Evolutionary conservation across 2,888 invertebrate species (phyloP).

Genomic region (Ophion obscuratus): DNA sequence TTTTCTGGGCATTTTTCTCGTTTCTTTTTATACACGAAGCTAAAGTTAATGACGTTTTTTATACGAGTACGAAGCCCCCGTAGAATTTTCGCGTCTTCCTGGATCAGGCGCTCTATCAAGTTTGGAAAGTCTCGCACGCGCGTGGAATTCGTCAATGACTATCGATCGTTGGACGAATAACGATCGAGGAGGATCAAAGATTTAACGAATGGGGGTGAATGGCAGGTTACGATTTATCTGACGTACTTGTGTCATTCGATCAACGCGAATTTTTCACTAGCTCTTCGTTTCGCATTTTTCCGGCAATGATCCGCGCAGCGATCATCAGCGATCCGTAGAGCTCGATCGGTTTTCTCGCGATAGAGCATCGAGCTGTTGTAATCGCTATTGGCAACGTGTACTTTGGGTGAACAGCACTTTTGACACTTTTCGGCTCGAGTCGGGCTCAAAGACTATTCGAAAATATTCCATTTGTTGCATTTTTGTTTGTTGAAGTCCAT

Average conservation of each 20-base stretch:
- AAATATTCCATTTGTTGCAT: not conserved
- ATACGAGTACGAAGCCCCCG: conserved; percentile 50
- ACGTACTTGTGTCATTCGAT: conserved; percentile 28
- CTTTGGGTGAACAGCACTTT: not conserved
- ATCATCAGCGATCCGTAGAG: not conserved
- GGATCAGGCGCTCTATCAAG: conserved; percentile 8
- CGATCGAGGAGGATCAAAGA: not conserved
- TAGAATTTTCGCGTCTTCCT: conserved; percentile 33
- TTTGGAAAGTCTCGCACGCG: too few species aligned
- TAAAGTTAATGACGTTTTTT: conserved; percentile 64
- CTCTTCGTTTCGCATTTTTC: not conserved
- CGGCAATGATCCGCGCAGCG: conserved; percentile 1
- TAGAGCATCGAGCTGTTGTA: conserved; percentile 20
- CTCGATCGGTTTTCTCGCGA: not conserved
- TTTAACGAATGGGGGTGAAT: conserved; percentile 6
- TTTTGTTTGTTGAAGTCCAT: not conserved
- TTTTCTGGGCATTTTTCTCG: conserved; percentile 75
- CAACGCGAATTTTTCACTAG: not conserved
- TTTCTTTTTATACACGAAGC: conserved; percentile 66
- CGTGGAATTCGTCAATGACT: too few species aligned
- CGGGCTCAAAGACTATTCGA: not conserved
- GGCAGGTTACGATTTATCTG: conserved; percentile 14
- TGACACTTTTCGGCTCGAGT: conserved; percentile 9
- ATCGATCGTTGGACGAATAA: conserved; percentile 4
- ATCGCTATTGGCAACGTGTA: not conserved